Evolutionary conservation across 2,888 invertebrate genomes (phyloP).

Genomic region (Lordiphosa andalusiaca): DNA sequence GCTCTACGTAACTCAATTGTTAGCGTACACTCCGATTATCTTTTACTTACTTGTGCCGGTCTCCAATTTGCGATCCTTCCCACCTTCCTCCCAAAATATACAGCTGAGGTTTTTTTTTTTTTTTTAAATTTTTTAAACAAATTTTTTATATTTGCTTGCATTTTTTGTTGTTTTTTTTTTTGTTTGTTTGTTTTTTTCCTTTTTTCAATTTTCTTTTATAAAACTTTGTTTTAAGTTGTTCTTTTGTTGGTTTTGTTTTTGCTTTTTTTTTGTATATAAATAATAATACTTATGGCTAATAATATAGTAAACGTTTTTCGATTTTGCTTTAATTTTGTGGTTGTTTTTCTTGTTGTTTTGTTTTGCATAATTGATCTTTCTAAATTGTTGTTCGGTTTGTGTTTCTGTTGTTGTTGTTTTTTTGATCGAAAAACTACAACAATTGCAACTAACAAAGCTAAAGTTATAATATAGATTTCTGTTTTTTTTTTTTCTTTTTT

Average conservation of each 20-base stretch:
- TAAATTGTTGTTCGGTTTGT: constrained; percentile 27
- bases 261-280: constrained; percentile 73
- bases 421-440: constrained; percentile 68
- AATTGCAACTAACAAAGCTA: constrained; percentile 73
- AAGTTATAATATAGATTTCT: constrained; percentile 57
- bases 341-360: constrained; percentile 18
- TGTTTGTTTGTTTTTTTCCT: constrained; percentile 48
- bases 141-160: constrained; percentile 69
- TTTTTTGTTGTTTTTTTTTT: constrained; percentile 52
- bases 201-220: constrained; percentile 66
- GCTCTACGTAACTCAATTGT: too few species aligned
- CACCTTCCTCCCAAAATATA: not conserved
- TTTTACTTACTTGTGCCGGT: too few species aligned
- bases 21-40: too few species aligned
- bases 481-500: constrained; percentile 12
- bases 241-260: constrained; percentile 55
- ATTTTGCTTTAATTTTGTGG: constrained; percentile 41
- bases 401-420: constrained; percentile 19
- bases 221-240: constrained; percentile 77
- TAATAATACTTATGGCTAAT: constrained; percentile 78
- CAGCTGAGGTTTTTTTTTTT: constrained; percentile 5
- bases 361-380: constrained; percentile 15
- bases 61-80: too few species aligned
- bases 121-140: constrained; percentile 65
- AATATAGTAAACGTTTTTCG: constrained; percentile 72